Base-by-base conservation (phyloP, 2,797 vertebrate genomes). In the Diceros bicornis region DNA sequence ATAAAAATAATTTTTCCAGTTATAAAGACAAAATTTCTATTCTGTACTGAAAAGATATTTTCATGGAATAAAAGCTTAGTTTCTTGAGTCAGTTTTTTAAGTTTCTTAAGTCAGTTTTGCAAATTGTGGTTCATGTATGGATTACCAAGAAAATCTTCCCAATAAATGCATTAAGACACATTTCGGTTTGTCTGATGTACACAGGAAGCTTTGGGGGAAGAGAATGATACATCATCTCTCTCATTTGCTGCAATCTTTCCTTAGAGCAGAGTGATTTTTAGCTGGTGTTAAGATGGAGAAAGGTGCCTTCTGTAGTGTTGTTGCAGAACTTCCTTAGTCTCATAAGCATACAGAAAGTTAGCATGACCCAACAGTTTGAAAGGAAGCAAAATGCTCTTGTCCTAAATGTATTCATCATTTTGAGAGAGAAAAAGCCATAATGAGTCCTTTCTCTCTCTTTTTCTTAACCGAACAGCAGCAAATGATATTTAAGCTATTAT, bases 361-460 rank as follows among this genome's bases (percentile, higher is more conserved):
- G 50, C 59, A 4, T 41, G 79, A 88, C 55, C 64, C 82, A 64
- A 69, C 14, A 55, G 64, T 62, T 75, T 64, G 55, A 91, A 89
- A 95, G 25, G 27, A 94, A 95, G 34, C 57, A 97, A 20, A 93
- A 91, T 97, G 89, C 83, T 95, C 47, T 93, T 94, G 61, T 89
- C 96, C 71, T 89, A 93, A 34, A 4, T 71, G 91, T 94, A 85
- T 78, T 97, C 77, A 72, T 97, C 96, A 90, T 93, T 92, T 34
- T 57, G 32, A 86, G 81, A 74, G 34, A 52, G 81, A 96, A 97
- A 81, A 72, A 94, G 89, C 59, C 94, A 90, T 89, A 71, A 95
- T 82, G 62, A 89, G 66, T 50, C 21, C 34, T 91, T 91, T 6
- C 62, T 91, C 86, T 61, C 41, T 84, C 64, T 89, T 74, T 62